These are phyloP conservation scores for Potorous gilbertii DNA, from an alignment of 2,797 vertebrate species.

Conservation along the genomic window DNA sequence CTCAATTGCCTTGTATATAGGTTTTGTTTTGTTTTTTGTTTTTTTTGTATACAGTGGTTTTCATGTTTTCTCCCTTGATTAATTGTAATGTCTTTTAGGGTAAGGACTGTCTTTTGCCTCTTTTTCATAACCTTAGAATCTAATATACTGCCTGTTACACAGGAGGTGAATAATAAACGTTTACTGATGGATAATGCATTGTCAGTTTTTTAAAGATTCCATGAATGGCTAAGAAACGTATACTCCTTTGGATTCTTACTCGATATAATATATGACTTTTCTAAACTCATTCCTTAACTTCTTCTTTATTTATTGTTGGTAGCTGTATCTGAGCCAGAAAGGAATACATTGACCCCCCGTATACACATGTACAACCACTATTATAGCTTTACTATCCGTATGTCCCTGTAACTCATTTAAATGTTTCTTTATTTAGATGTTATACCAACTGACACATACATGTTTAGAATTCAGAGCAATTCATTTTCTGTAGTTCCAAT, in stretches of 20 bases:
- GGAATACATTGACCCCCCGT: background rate
- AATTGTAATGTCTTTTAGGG: background rate
- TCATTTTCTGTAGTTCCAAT: background rate
- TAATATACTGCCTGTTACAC: background rate
- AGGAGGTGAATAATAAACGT: background rate
- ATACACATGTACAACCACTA: background rate
- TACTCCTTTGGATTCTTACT: background rate
- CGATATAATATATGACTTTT: background rate
- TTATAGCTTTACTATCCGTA: background rate
- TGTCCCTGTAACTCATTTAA: background rate
- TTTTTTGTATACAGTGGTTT: background rate
- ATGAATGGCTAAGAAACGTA: background rate
- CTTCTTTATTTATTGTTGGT: background rate
- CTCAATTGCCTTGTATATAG: background rate
- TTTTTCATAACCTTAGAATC: background rate
- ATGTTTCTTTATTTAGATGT: background rate
- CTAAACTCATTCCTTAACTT: background rate
- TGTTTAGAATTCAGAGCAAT: background rate
- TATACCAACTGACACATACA: background rate
- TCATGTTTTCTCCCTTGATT: background rate
- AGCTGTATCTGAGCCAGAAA: background rate
- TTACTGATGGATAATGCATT: background rate
- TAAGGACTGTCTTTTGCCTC: background rate
- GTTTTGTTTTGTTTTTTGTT: too few relatives aligned
- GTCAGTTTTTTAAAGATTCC: background rate